A percentile compares a stretch with the other conserved stretches of the same genome.
Evolutionary conservation across 2,888 invertebrate genomes (phyloP).

Genomic region (Tachina lurida): DNA sequence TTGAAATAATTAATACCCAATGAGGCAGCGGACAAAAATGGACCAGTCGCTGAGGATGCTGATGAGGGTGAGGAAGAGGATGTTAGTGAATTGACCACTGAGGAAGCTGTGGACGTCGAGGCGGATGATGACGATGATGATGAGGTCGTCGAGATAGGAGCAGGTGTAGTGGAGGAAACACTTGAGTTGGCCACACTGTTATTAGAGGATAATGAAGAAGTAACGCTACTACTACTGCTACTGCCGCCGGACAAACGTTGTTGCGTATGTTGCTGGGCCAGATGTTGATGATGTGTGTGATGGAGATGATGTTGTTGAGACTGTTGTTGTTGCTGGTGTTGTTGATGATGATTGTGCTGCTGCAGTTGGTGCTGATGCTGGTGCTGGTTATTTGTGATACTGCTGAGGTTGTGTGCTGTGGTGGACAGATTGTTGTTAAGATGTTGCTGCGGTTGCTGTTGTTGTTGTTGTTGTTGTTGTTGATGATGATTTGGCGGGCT

Average conservation of each 20-base stretch:
- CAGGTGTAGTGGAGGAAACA: constrained; percentile 43
- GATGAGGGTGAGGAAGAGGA: constrained; percentile 56
- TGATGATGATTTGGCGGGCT: constrained; percentile 71
- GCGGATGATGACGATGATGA: constrained; percentile 33
- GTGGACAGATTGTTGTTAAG: constrained; percentile 71
- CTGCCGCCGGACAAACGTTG: constrained; percentile 80
- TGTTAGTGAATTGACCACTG: constrained; percentile 50
- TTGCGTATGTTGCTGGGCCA: constrained; percentile 66
- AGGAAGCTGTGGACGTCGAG: constrained; percentile 34
- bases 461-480: constrained; percentile 65
- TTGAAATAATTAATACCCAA: constrained; percentile 80
- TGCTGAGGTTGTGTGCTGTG: constrained; percentile 68
- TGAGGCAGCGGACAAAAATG: constrained; percentile 76
- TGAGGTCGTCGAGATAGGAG: constrained; percentile 8
- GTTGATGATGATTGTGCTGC: constrained; percentile 54
- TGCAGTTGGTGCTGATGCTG: constrained; percentile 69
- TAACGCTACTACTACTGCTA: constrained; percentile 79
- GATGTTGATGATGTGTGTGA: constrained; percentile 70
- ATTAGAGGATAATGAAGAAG: constrained; percentile 72
- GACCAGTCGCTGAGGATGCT: constrained; percentile 68
- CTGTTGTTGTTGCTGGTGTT: constrained; percentile 45
- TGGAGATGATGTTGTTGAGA: constrained; percentile 56
- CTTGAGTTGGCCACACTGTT: constrained; percentile 53
- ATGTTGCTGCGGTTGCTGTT: constrained; percentile 47
- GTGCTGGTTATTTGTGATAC: constrained; percentile 67